Base-by-base conservation (phyloP, 2,888 invertebrate genomes). In the Nomada hirtipes region DNA sequence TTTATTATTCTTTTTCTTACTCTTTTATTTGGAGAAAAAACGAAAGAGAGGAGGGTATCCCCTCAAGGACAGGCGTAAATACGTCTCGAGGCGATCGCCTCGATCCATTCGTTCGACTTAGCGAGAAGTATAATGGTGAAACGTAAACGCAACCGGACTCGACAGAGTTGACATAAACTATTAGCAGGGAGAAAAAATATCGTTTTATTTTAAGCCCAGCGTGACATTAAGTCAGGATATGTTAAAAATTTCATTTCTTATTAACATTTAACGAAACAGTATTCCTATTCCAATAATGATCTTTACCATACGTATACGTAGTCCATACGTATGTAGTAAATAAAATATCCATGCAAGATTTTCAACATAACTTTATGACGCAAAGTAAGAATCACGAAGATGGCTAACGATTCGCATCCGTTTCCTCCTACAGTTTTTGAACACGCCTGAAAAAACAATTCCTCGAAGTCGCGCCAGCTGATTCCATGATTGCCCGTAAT, bases 1-100 rank as follows among this genome's bases (percentile, higher is more conserved):
- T 2, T 15, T 4, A 9, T 20, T 55, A 2, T 20, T 0, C 23
- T 36, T n/a, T 42, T 68, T 20, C 23, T 55, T 23, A 11, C 20
- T 29, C 47, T 4, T 11, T 50, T 23, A n/a, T 10, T 18, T 23
- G 57, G 36, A 44, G 57, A 64, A 65, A 63, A 68, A 47, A 61
- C 26, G 44, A 73, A 79, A 52, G 50, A 42, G 61, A 52, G 26
- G 71, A 53, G 47, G n/a, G 36, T 60, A 71, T 50, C 29, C 68
- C 36, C 47, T 72, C 80, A 80, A 80, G 80, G 80, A 79, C 80
- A 65, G 42, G 67, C 55, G 67, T 68, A 72, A 79, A 79, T 67
- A 61, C 80, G 67, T 80, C 79, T 72, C 72, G 80, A 72, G 79
- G 80, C 79, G 72, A 79, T 79, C 73, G 67, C 52, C 73, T 68